phyloP scores from a whole-genome alignment of 2,888 invertebrate genomes.

The Calliopum simillimum region DNA sequence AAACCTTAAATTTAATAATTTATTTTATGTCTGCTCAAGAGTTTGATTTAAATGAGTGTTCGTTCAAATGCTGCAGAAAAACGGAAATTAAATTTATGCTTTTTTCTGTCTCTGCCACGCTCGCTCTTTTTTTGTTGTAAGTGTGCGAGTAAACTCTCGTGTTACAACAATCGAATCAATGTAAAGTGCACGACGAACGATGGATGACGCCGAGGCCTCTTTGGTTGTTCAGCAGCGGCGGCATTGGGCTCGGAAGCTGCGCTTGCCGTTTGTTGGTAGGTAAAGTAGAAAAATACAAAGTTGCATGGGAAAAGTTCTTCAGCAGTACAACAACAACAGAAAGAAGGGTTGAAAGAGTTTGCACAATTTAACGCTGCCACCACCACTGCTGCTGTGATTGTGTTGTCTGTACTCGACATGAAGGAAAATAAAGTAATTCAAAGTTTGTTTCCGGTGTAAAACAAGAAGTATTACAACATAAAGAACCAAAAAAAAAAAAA shows the following conservation, averaged over 20 bases:
- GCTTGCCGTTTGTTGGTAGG: background rate
- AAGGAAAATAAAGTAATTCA: slow-evolving; percentile 17
- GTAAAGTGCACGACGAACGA: slow-evolving; percentile 10
- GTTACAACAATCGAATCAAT: slow-evolving; percentile 23
- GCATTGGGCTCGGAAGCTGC: background rate
- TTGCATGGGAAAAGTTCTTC: background rate
- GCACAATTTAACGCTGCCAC: background rate
- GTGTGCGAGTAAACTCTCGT: background rate
- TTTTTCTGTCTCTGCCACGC: slow-evolving; percentile 23
- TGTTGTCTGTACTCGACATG: background rate
- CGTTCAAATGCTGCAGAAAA: slow-evolving; percentile 47
- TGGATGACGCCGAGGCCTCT: background rate
- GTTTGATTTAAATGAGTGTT: slow-evolving; percentile 47
- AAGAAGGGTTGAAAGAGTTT: too few species aligned
- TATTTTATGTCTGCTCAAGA: slow-evolving; percentile 29
- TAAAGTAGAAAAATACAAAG: background rate
- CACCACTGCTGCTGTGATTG: background rate
- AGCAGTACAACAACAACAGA: too few species aligned
- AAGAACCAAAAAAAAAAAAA: too few species aligned
- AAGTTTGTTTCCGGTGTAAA: slow-evolving; percentile 29
- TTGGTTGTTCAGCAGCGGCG: too few species aligned
- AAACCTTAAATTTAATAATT: slow-evolving; percentile 9
- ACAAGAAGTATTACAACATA: too few species aligned
- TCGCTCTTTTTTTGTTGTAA: too few species aligned
- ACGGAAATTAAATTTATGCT: slow-evolving; percentile 49